Conservation (phyloP, 2,113 vertebrate genomes). For the Mormyrus iriodes region DNA sequence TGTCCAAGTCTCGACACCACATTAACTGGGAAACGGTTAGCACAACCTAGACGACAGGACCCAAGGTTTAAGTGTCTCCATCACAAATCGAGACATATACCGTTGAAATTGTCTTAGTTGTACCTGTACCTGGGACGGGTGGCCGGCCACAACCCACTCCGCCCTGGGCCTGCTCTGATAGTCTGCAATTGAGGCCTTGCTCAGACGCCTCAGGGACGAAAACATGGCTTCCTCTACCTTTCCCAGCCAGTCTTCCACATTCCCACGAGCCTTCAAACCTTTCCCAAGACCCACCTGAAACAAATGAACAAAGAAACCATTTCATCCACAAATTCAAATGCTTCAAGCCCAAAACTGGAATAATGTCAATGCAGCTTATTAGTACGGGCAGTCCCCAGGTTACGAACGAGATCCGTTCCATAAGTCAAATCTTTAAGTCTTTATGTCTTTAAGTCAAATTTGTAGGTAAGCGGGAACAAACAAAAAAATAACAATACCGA, state of each 20-base stretch:
- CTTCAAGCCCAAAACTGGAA: neutral
- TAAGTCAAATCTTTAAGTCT: too few species aligned
- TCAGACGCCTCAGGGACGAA: constrained; percentile 62
- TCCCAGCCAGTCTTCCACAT: constrained; percentile 75
- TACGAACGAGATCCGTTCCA: neutral
- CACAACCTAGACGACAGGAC: constrained; percentile 61
- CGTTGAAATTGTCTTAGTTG: neutral
- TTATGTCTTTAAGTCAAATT: neutral
- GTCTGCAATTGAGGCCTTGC: constrained; percentile 69
- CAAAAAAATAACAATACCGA: too few species aligned
- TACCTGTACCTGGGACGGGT: constrained; percentile 68
- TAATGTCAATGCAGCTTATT: neutral
- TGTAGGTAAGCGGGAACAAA: too few species aligned
- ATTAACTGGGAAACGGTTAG: constrained; percentile 76
- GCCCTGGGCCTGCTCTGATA: constrained; percentile 63
- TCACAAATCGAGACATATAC: neutral
- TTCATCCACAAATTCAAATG: neutral
- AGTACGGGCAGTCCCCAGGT: neutral
- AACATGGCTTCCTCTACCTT: constrained; percentile 81
- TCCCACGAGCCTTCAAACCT: constrained; percentile 73
- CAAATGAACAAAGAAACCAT: neutral
- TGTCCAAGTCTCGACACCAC: constrained; percentile 74
- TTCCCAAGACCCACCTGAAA: constrained; percentile 66
- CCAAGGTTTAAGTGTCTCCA: neutral
- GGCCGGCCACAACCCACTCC: constrained; percentile 68